A percentile compares a stretch with the other conserved stretches of the same genome.
These are phyloP conservation scores for Diacarnus erythraeanus DNA, from an alignment of 37 sponge, comb jelly and placozoan genomes.

Conservation along the genomic window DNA sequence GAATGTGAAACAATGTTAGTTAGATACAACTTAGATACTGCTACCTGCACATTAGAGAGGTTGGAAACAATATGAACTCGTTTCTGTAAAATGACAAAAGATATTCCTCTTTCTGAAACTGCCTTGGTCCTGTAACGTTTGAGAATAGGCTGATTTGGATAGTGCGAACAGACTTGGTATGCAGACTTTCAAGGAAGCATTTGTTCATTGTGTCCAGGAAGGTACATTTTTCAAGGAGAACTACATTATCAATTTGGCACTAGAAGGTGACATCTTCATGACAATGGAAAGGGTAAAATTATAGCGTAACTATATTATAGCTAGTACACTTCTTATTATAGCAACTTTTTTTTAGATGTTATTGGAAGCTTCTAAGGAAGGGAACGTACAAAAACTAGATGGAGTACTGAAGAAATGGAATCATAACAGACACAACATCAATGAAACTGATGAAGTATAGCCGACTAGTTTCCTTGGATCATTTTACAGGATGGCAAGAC, in stretches of 20 bases:
- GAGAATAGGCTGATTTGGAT: neutral
- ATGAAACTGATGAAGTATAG: too few species aligned
- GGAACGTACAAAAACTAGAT: neutral
- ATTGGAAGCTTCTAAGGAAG: neutral
- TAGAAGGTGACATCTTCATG: slow-evolving; percentile 8
- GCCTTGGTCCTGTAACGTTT: neutral
- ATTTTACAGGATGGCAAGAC: slow-evolving; percentile 10
- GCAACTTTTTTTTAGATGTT: too few species aligned
- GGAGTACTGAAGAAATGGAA: neutral
- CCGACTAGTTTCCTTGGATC: too few species aligned
- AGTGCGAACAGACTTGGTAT: neutral
- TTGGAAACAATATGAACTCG: neutral
- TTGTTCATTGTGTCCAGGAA: neutral
- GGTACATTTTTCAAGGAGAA: slow-evolving; percentile 4
- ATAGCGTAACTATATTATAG: neutral
- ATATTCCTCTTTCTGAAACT: neutral
- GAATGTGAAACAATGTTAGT: neutral
- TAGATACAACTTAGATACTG: neutral
- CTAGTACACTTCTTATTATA: too few species aligned
- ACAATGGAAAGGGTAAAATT: neutral
- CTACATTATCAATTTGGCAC: neutral
- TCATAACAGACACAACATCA: too few species aligned
- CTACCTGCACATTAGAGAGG: neutral
- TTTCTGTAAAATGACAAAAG: neutral
- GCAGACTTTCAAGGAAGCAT: neutral